Base-by-base conservation (phyloP, 2,113 vertebrate species). In the Phalacrocorax brasilianus region DNA sequence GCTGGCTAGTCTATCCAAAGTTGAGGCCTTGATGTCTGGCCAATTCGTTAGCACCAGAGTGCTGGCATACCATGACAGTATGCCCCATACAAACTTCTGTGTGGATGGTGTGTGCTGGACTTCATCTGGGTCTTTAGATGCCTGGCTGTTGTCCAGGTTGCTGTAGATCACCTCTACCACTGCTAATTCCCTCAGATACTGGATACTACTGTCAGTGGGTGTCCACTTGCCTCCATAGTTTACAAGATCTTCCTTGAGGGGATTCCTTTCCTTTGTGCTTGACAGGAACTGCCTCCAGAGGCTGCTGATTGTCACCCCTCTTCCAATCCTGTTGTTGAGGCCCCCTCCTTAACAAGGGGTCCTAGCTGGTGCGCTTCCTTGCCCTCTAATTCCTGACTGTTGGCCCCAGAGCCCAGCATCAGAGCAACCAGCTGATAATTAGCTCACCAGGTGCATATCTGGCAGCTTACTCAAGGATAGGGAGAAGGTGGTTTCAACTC, bases 31-130 rank as follows among this genome's bases (percentile, higher is more conserved):
- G 1, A 11, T 26, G 40, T 23, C 26, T n/a, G 72, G 20, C 75
- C 62, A 72, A n/a, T 38, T 72, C 75, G n/a, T 3, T 1, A 72
- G 79, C 15, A 9, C 52, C 66, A 79, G 53, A 30, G 42, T 65
- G 74, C 38, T 70, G 77, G 70, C 3, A 2, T 33, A 71, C 0
- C 0, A 14, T 2, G 5, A 13, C 0, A 2, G 16, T 22, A 38
- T 5, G 2, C 47, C 67, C 66, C 47, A 28, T 8, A 35, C 24
- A 67, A 50, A 85, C 47, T 55, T 75, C 45, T 8, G 0, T 22
- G 4, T 11, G 11, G 70, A 40, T 32, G 1, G 2, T 2, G 3
- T 21, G 50, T 12, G 18, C 42, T 45, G 52, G 83, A 40, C n/a
- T 86, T 91, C 30, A 67, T 19, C 38, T 0, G 7, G 15, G 22